phyloP scores from a whole-genome alignment of 1,140 invertebrate genomes.

The Habropoda laboriosa region DNA sequence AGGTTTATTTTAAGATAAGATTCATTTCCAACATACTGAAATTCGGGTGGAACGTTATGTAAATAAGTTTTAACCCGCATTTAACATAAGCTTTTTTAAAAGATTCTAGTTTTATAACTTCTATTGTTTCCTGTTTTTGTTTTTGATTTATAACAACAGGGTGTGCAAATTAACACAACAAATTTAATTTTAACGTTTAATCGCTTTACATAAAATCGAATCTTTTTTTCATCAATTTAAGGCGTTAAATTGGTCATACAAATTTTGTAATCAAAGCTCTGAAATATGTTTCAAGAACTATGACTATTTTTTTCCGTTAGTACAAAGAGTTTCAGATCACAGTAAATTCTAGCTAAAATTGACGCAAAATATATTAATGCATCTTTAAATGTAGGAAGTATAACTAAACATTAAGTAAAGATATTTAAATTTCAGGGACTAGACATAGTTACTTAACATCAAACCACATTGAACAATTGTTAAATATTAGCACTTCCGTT shows the following conservation, averaged over 20 bases:
- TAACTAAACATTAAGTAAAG: slow-evolving; percentile 44
- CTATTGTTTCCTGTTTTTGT: slow-evolving; percentile 43
- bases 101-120: slow-evolving; percentile 1
- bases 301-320: slow-evolving; percentile 41
- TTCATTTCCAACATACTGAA: neutral
- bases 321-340: slow-evolving; percentile 58
- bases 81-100: neutral
- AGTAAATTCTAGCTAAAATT: slow-evolving; percentile 51
- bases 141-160: neutral
- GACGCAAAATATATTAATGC: slow-evolving; percentile 53
- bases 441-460: slow-evolving; percentile 38
- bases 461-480: slow-evolving; percentile 42
- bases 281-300: slow-evolving; percentile 36
- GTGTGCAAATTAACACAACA: slow-evolving; percentile 14
- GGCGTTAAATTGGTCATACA: slow-evolving; percentile 51
- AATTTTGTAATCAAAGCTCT: slow-evolving; percentile 47
- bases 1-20: neutral
- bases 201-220: slow-evolving; percentile 55
- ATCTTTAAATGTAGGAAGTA: slow-evolving; percentile 23
- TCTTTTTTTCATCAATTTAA: slow-evolving; percentile 43
- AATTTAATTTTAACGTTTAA: slow-evolving; percentile 53
- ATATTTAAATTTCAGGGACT: slow-evolving; percentile 44
- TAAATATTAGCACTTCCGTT: slow-evolving; percentile 44
- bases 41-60: neutral
- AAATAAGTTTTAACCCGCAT: slow-evolving; percentile 14